Evolutionary conservation across 2,113 vertebrate genomes (phyloP), one percentile per base, ranked within the genome.

Genomic region (Jaculus jaculus): DNA sequence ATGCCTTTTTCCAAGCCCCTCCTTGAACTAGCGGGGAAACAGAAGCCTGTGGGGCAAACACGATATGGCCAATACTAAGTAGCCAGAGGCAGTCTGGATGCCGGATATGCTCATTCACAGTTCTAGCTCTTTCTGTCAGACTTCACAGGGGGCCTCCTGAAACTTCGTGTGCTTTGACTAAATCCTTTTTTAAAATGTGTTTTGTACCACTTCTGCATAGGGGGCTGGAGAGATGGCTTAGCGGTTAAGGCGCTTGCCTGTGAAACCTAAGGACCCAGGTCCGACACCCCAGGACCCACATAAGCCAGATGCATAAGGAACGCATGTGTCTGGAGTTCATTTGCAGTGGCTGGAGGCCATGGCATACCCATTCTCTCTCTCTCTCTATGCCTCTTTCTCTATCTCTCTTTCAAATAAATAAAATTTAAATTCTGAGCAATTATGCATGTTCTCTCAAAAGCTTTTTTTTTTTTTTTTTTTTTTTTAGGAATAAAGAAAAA

Each of bases 401-500:
- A 5, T 47, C 42, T 47, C 42, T 47, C 42, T 47, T 47, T 47
- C 42, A 8, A 47, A 47, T 47, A 47, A 47, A 47, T 47, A 5
- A 47, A 47, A 47, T 47, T 47, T 6, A 47, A 47, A 32, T 68
- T 68, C 72, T 26, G 21, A 90, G 80, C 11, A 63, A 18, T 30
- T 77, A 23, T 72, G 51, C 39, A 61, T 82, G 23, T 83, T 13
- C 28, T 90, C 92, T 94, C 74, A 84, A 91, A 94, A 82, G 69
- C 17, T 20, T 84, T 51, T 84, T 84, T 90, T n/a, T n/a, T n/a
- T n/a, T n/a, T n/a, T n/a, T n/a, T n/a, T n/a, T n/a, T n/a, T n/a
- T n/a, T n/a, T n/a, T n/a, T n/a, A n/a, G n/a, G n/a, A n/a, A n/a
- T n/a, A n/a, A n/a, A n/a, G n/a, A n/a, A n/a, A 47, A 47, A 47